A percentile compares a stretch with the other conserved stretches of the same genome.
phyloP scores from a whole-genome alignment of 2,113 vertebrate genomes.

The Oplegnathus fasciatus region DNA sequence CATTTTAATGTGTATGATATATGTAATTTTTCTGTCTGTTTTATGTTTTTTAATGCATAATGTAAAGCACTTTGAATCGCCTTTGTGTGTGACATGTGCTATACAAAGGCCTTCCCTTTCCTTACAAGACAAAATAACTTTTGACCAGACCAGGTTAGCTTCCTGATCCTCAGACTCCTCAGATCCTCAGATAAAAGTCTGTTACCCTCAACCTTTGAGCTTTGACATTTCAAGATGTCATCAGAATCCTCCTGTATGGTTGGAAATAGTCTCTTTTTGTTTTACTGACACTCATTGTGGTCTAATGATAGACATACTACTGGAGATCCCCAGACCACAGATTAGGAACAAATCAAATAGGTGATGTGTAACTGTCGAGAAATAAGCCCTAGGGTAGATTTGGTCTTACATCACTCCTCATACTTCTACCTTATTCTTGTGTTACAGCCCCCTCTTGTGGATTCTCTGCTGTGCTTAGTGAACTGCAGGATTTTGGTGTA shows the following conservation, averaged over 20 bases:
- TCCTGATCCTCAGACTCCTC: too few relatives aligned
- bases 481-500: neutral
- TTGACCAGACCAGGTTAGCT: neutral
- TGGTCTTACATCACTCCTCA: slow-evolving; percentile 42
- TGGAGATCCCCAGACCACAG: neutral
- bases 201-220: neutral
- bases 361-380: neutral
- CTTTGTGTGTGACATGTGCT: too few relatives aligned
- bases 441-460: slow-evolving; percentile 65
- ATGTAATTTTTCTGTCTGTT: too few relatives aligned
- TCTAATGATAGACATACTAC: neutral
- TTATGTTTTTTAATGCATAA: too few relatives aligned
- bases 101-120: too few relatives aligned
- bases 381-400: slow-evolving; percentile 12
- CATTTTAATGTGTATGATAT: too few relatives aligned
- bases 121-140: neutral
- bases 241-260: neutral
- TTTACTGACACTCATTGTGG: neutral
- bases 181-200: too few relatives aligned
- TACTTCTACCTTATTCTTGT: neutral
- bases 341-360: neutral
- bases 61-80: too few relatives aligned
- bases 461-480: neutral
- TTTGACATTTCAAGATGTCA: neutral
- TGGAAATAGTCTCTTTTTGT: neutral